A percentile compares a stretch with the other conserved stretches of the same genome.
phyloP scores from a whole-genome alignment of 1,140 invertebrate genomes.

The Dreissena rostriformis region DNA sequence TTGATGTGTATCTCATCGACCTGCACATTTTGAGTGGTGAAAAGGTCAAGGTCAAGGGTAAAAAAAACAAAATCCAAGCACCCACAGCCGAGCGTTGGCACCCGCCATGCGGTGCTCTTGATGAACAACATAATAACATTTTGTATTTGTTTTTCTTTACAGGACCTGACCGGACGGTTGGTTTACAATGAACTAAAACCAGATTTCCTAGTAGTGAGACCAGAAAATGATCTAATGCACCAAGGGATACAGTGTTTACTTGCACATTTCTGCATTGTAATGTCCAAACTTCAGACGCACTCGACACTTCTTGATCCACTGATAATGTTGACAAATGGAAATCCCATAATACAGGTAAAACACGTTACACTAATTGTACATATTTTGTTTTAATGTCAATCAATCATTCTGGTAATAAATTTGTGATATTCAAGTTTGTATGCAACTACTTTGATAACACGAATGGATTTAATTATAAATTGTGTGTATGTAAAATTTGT shows the following conservation, averaged over 20 bases:
- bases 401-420: neutral
- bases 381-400: neutral
- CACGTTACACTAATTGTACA: neutral
- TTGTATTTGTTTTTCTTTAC: slow-evolving; percentile 11
- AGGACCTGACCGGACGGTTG: neutral
- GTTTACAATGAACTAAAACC: slow-evolving; percentile 16
- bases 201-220: neutral
- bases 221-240: slow-evolving; percentile 31
- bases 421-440: neutral
- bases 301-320: slow-evolving; percentile 57
- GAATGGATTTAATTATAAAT: too few species aligned
- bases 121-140: neutral
- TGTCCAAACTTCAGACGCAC: slow-evolving; percentile 43
- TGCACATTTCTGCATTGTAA: slow-evolving; percentile 55
- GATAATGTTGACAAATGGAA: slow-evolving; percentile 47
- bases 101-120: too few species aligned
- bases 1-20: too few species aligned
- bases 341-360: slow-evolving; percentile 37
- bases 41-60: too few species aligned
- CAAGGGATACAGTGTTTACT: slow-evolving; percentile 64
- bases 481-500: neutral
- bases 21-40: too few species aligned
- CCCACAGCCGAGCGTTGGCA: too few species aligned
- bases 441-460: too few species aligned
- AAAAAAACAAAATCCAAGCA: too few species aligned